Conservation (phyloP, 2,113 vertebrate species). For the Peromyscus polionotus region DNA sequence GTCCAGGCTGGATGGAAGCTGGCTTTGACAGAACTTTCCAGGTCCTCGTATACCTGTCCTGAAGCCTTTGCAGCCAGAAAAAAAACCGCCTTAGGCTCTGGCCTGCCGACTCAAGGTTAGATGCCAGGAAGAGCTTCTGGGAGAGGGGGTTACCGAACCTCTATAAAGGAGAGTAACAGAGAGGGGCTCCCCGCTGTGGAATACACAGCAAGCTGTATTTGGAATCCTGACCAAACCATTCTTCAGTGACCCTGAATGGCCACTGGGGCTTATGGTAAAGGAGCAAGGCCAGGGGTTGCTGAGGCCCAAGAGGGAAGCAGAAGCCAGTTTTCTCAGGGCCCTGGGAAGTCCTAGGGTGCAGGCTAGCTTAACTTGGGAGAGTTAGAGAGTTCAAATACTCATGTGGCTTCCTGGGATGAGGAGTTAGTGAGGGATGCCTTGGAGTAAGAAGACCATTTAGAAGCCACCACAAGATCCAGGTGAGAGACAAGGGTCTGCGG, state of each 20-base stretch:
- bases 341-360: background rate
- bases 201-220: background rate
- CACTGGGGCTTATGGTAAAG: background rate
- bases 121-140: background rate
- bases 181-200: background rate
- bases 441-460: background rate
- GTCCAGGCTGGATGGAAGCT: background rate
- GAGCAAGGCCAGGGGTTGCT: background rate
- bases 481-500: background rate
- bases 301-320: background rate
- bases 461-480: background rate
- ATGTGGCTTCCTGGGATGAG: background rate
- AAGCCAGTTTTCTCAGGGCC: background rate
- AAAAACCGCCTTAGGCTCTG: background rate
- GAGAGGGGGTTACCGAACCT: background rate
- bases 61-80: background rate
- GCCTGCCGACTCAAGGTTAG: background rate
- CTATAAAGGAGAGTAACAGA: background rate
- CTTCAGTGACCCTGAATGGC: background rate
- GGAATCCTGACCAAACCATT: background rate
- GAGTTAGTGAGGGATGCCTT: background rate
- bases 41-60: background rate
- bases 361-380: background rate
- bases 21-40: slow-evolving; percentile 6
- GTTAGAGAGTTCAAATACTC: background rate